Conservation (phyloP, 2,113 vertebrate species). For the Corydoras maculifer region DNA sequence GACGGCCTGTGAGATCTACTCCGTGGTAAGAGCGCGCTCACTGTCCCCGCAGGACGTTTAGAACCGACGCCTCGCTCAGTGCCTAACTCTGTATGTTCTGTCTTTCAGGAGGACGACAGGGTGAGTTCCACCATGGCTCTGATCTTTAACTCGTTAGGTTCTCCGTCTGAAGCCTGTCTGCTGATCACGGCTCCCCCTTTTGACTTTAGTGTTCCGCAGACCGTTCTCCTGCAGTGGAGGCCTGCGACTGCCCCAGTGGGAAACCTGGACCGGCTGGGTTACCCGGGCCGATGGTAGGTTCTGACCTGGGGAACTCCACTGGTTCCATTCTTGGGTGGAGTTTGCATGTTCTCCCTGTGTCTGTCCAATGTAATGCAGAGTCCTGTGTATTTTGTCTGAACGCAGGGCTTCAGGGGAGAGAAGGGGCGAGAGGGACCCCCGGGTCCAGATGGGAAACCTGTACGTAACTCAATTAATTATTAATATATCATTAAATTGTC, state of each 20-base stretch:
- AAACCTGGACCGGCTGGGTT: conserved; percentile 45
- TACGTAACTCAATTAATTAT: conserved; percentile 31
- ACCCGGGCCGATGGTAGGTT: conserved; percentile 48
- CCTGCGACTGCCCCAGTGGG: conserved; percentile 45
- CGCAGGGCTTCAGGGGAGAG: conserved; percentile 48
- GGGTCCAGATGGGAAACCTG: conserved; percentile 52
- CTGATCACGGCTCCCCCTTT: not conserved
- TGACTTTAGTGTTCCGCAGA: conserved; percentile 41
- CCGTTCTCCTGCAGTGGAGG: conserved; percentile 31
- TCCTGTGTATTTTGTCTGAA: not conserved
- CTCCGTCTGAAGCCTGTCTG: not conserved
- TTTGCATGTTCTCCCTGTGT: too few relatives aligned
- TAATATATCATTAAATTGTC: not conserved
- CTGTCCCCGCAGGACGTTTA: not conserved
- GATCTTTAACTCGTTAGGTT: not conserved
- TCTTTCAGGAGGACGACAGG: conserved; percentile 45
- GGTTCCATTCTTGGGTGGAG: not conserved
- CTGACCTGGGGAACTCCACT: too few relatives aligned
- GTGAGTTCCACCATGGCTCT: conserved; percentile 31
- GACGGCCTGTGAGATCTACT: conserved; percentile 59
- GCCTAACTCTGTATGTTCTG: conserved; percentile 14
- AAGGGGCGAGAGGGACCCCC: conserved; percentile 51
- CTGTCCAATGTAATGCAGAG: too few relatives aligned
- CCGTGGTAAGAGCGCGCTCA: conserved; percentile 49
- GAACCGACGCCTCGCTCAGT: not conserved